Evolutionary conservation across 1,140 invertebrate species (phyloP).

Genomic region (Asbolus verrucosus): DNA sequence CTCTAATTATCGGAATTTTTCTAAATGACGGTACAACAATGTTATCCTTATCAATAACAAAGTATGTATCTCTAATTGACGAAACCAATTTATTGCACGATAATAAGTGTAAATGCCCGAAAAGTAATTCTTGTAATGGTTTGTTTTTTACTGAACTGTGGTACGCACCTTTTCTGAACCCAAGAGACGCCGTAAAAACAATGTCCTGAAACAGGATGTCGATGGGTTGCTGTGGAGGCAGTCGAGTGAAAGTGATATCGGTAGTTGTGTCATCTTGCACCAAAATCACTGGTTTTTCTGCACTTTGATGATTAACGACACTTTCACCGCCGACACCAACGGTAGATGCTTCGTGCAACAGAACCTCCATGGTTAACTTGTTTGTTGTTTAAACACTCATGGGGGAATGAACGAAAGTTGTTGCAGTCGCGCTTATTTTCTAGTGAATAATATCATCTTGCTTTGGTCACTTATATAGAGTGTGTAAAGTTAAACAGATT

Average conservation of each 20-base stretch:
- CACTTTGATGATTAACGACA: slow-evolving; percentile 34
- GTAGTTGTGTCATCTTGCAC: not conserved
- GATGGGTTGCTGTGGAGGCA: slow-evolving; percentile 70
- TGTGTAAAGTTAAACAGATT: slow-evolving; percentile 39
- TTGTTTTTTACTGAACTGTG: no score
- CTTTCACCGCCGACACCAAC: slow-evolving; percentile 30
- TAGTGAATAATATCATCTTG: slow-evolving; percentile 44
- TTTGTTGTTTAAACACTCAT: slow-evolving; percentile 11
- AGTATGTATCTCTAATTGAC: slow-evolving; percentile 1
- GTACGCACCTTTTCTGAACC: slow-evolving; percentile 80
- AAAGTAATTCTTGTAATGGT: no score
- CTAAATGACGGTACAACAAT: slow-evolving; percentile 1
- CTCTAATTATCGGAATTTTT: slow-evolving; percentile 10
- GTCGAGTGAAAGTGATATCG: slow-evolving; percentile 63
- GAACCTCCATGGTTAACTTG: slow-evolving; percentile 41
- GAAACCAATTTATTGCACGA: slow-evolving; percentile 3
- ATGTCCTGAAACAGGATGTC: slow-evolving; percentile 80
- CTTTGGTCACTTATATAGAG: slow-evolving; percentile 55
- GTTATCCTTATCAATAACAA: not conserved
- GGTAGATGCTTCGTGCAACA: slow-evolving; percentile 44
- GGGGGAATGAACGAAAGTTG: slow-evolving; percentile 34
- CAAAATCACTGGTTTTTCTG: slow-evolving; percentile 41
- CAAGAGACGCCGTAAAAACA: slow-evolving; percentile 75
- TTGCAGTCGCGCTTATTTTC: slow-evolving; percentile 40
- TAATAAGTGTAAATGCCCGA: not conserved